Evolutionary conservation across 2,888 invertebrate genomes (phyloP).

Genomic region (Petrolisthes cinctipes): DNA sequence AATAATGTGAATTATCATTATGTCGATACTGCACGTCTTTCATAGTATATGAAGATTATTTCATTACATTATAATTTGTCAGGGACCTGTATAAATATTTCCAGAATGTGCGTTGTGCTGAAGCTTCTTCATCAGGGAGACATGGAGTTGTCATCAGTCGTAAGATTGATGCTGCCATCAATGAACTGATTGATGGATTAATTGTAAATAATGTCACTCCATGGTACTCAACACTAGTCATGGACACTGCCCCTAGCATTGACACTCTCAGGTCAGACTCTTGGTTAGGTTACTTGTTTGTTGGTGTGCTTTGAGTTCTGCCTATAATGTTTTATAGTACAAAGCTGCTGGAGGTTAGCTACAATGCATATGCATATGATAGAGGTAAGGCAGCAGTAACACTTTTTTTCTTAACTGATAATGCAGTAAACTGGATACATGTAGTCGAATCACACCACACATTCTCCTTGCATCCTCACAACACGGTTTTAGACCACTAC

Average conservation of each 20-base stretch:
- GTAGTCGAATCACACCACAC: too few relatives aligned
- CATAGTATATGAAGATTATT: not conserved
- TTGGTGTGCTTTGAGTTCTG: too few relatives aligned
- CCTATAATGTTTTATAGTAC: too few relatives aligned
- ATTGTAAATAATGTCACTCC: conserved; percentile 55
- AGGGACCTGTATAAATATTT: not conserved
- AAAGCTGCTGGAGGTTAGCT: too few relatives aligned
- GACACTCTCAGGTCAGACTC: conserved; percentile 52
- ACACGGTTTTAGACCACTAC: too few relatives aligned
- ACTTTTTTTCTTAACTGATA: not conserved
- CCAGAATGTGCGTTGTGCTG: conserved; percentile 46
- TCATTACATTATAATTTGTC: not conserved
- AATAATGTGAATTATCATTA: too few relatives aligned
- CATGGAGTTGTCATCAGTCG: conserved; percentile 56
- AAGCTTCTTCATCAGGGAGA: conserved; percentile 36
- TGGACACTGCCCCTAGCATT: conserved; percentile 46
- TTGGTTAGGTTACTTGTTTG: not conserved
- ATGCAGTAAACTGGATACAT: too few relatives aligned
- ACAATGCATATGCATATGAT: not conserved
- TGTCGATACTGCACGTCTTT: too few relatives aligned
- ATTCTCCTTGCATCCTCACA: too few relatives aligned
- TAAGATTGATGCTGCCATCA: conserved; percentile 57
- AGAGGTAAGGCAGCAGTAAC: not conserved
- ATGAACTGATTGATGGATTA: conserved; percentile 55
- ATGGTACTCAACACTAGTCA: conserved; percentile 52